phyloP scores from a whole-genome alignment of 1,140 invertebrate genomes.

The Lanistes nyassanus region DNA sequence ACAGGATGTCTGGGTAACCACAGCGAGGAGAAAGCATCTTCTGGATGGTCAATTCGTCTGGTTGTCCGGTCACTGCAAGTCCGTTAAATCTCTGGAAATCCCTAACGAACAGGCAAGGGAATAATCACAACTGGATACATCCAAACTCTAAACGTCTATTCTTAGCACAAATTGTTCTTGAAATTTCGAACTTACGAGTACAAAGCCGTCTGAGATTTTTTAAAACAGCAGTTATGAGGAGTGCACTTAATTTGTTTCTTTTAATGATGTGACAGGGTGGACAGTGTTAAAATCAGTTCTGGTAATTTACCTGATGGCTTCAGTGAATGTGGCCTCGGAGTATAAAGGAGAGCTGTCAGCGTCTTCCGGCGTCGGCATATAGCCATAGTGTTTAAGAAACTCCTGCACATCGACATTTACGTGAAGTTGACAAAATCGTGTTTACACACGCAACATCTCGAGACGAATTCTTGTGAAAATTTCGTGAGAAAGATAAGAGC shows the following conservation, averaged over 20 bases:
- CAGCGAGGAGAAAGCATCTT: constrained; percentile 25
- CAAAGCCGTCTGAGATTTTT: too few relatives aligned
- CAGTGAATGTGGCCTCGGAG: neutral
- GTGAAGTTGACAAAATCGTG: too few relatives aligned
- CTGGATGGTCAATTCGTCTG: neutral
- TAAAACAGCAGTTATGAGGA: too few relatives aligned
- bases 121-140: too few relatives aligned
- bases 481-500: neutral
- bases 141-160: too few relatives aligned
- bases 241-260: too few relatives aligned
- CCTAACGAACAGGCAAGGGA: neutral
- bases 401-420: neutral
- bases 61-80: constrained; percentile 1
- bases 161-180: too few relatives aligned
- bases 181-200: too few relatives aligned
- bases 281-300: too few relatives aligned
- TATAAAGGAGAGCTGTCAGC: neutral
- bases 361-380: neutral
- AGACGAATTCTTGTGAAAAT: neutral
- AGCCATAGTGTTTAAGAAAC: constrained; percentile 10
- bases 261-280: too few relatives aligned
- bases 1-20: constrained; percentile 19
- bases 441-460: too few relatives aligned
- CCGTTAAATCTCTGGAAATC: constrained; percentile 24
- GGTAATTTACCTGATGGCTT: constrained; percentile 3